Evolutionary conservation across 2,113 vertebrate genomes (phyloP).

Genomic region (Callocephalon fimbriatum): DNA sequence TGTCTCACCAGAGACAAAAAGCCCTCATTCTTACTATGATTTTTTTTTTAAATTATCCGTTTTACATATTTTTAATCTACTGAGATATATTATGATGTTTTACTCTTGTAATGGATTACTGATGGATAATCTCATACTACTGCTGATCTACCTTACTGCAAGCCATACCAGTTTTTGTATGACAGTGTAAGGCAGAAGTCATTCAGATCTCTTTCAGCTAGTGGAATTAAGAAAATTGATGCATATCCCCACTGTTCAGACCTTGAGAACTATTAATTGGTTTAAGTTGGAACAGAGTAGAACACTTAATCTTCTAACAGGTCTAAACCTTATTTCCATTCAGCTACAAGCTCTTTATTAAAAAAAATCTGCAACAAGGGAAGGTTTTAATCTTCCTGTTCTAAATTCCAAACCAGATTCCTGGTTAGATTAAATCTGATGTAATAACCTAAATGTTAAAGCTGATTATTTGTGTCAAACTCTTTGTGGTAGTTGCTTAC

Average conservation of each 20-base stretch:
- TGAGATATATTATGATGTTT: background rate
- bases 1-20: background rate
- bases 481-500: background rate
- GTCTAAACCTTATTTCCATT: constrained; percentile 52
- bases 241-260: background rate
- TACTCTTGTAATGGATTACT: background rate
- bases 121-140: background rate
- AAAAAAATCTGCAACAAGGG: background rate
- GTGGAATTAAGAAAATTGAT: constrained; percentile 40
- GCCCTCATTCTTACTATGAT: background rate
- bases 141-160: background rate
- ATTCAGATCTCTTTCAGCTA: background rate
- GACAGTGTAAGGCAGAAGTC: background rate
- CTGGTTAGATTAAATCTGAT: background rate
- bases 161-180: background rate
- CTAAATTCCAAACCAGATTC: background rate
- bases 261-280: constrained; percentile 46
- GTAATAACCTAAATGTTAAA: background rate
- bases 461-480: background rate
- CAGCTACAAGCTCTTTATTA: constrained; percentile 15
- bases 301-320: constrained; percentile 59
- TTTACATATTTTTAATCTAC: background rate
- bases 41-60: background rate
- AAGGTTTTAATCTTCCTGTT: background rate
- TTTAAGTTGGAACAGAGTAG: constrained; percentile 53